A percentile compares a stretch with the other conserved stretches of the same genome.
Conservation (phyloP, 2,797 vertebrate species). For the Pipistrellus pygmaeus region DNA sequence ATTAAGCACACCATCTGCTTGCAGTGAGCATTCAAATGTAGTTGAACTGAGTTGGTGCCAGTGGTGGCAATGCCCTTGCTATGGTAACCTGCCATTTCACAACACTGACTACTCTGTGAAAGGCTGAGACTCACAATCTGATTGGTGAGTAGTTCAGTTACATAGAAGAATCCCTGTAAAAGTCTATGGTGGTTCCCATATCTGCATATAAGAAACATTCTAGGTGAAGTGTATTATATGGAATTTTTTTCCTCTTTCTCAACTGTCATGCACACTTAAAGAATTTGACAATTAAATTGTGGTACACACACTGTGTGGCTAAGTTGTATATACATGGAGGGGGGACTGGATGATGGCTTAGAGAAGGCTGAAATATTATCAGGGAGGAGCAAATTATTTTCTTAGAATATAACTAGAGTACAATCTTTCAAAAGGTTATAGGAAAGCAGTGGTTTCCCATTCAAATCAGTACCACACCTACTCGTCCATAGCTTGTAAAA, state of each 20-base stretch:
- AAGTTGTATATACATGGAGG: not conserved
- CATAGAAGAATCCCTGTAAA: not conserved
- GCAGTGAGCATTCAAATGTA: not conserved
- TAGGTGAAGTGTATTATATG: conserved; percentile 1
- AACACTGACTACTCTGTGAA: not conserved
- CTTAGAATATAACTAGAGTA: conserved; percentile 38
- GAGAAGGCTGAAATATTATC: conserved; percentile 14
- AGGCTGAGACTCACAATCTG: not conserved
- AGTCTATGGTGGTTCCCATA: not conserved
- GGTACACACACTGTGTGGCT: not conserved
- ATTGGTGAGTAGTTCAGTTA: not conserved
- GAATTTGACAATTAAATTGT: not conserved
- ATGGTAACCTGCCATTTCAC: not conserved
- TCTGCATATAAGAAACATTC: conserved; percentile 34
- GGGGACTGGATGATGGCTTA: not conserved
- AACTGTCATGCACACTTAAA: not conserved
- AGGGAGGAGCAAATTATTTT: conserved; percentile 28
- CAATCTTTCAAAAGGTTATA: conserved; percentile 62
- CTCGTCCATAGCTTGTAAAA: conserved; percentile 61
- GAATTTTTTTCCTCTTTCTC: conserved; percentile 36
- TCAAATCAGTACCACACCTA: conserved; percentile 68
- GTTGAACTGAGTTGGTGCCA: not conserved
- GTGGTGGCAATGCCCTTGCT: not conserved
- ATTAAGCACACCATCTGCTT: not conserved
- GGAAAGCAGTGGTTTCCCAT: conserved; percentile 46